Conservation (phyloP, 2,888 invertebrate genomes). For the Spodoptera littoralis region DNA sequence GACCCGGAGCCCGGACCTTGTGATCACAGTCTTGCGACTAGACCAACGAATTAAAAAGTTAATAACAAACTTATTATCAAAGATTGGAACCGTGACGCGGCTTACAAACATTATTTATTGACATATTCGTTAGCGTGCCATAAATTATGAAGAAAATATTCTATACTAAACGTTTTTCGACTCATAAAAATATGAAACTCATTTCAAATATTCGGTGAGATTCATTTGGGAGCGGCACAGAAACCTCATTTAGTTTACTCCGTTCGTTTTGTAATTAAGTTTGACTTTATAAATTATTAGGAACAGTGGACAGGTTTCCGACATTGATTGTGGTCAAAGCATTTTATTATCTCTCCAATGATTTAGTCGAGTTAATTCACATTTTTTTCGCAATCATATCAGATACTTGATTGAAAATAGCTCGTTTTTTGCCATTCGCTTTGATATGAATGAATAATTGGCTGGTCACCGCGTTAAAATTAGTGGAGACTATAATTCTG, state of each 20-base stretch:
- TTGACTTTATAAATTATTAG: slow-evolving; percentile 33
- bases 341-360: slow-evolving; percentile 31
- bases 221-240: slow-evolving; percentile 45
- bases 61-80: slow-evolving; percentile 35
- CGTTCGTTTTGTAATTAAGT: slow-evolving; percentile 57
- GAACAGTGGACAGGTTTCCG: slow-evolving; percentile 33
- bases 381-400: slow-evolving; percentile 13
- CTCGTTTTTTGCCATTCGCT: neutral
- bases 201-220: slow-evolving; percentile 54
- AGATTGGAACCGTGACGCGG: slow-evolving; percentile 52
- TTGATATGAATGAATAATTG: neutral
- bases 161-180: slow-evolving; percentile 53
- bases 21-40: too few species aligned
- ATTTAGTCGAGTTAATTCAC: slow-evolving; percentile 13
- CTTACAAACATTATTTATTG: slow-evolving; percentile 74
- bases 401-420: slow-evolving; percentile 7
- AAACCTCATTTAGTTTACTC: slow-evolving; percentile 52
- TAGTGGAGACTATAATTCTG: too few species aligned
- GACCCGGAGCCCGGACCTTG: too few species aligned
- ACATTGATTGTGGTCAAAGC: slow-evolving; percentile 33
- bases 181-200: slow-evolving; percentile 62
- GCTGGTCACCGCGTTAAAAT: neutral
- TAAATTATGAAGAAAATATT: slow-evolving; percentile 71
- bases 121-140: slow-evolving; percentile 75
- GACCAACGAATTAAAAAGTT: slow-evolving; percentile 24